Percentiles rank a stretch among this genome's conserved stretches.
Evolutionary conservation across 2,113 vertebrate species (phyloP).

Genomic region (Coptodon rendalli): DNA sequence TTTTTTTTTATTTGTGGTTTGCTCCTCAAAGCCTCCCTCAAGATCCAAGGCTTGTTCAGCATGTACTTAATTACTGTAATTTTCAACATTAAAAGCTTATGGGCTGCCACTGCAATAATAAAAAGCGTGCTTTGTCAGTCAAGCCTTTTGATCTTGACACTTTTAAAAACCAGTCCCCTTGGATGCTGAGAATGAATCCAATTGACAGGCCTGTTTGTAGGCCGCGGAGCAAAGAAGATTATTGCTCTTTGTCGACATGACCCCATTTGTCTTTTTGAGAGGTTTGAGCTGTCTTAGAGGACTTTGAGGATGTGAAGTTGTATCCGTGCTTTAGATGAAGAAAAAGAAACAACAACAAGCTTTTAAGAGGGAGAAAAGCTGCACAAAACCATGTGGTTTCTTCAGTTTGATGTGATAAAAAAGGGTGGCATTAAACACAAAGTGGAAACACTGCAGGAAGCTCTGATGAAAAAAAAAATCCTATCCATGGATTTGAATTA

Average conservation of each 20-base stretch:
- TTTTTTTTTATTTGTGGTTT: conserved; percentile 55
- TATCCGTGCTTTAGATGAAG: conserved; percentile 47
- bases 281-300: conserved; percentile 47
- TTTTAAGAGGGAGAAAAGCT: conserved; percentile 21
- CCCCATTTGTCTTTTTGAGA: conserved; percentile 55
- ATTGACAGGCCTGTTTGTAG: conserved; percentile 56
- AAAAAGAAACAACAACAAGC: background rate
- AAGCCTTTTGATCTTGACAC: conserved; percentile 72
- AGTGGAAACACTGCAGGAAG: background rate
- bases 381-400: background rate
- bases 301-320: conserved; percentile 40
- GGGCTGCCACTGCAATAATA: conserved; percentile 54
- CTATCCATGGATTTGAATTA: background rate
- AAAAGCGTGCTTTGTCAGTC: conserved; percentile 63
- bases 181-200: conserved; percentile 61
- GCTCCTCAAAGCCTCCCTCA: conserved; percentile 54
- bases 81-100: conserved; percentile 68
- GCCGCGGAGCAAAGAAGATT: conserved; percentile 49
- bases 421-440: background rate
- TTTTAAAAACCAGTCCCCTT: conserved; percentile 60
- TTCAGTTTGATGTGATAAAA: background rate
- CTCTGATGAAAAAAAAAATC: background rate
- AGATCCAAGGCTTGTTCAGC: conserved; percentile 61
- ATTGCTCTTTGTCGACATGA: conserved; percentile 60
- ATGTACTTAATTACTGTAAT: conserved; percentile 72